phyloP scores from a whole-genome alignment of 2,888 invertebrate species.

The Cephus nigrinus region DNA sequence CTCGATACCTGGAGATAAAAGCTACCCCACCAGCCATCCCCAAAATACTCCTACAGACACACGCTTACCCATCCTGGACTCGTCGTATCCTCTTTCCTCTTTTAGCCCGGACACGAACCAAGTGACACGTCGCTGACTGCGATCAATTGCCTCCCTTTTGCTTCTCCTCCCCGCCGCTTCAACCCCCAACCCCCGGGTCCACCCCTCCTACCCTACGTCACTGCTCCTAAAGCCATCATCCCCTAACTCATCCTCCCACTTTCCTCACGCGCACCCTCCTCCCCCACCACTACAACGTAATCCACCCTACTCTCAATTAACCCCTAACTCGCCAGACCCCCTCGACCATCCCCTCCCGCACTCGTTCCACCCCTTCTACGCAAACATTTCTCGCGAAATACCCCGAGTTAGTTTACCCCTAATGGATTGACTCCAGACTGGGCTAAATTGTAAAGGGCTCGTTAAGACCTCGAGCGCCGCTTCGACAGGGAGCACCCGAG shows the following conservation, averaged over 20 bases:
- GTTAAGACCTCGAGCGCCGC: background rate
- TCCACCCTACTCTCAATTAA: background rate
- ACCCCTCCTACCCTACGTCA: too few relatives aligned
- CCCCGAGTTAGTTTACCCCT: background rate
- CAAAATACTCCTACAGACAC: background rate
- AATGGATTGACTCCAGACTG: background rate
- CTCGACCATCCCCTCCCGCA: background rate
- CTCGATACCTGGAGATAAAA: background rate
- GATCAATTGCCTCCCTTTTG: constrained; percentile 16
- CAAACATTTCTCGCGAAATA: background rate
- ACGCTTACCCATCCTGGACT: background rate
- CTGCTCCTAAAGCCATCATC: background rate
- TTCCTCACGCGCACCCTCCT: background rate
- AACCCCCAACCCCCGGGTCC: background rate
- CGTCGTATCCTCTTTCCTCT: background rate
- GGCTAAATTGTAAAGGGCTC: background rate
- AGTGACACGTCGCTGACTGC: constrained; percentile 22
- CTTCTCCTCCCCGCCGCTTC: background rate
- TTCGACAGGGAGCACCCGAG: background rate
- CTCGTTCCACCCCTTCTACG: background rate
- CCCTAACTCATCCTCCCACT: background rate
- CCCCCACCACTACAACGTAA: background rate
- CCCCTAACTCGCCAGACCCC: background rate
- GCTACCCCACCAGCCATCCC: background rate
- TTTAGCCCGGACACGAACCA: constrained; percentile 11